Conservation (phyloP, 35 echinoderm and acorn worm genomes). For the Ophiothrix spiculata region DNA sequence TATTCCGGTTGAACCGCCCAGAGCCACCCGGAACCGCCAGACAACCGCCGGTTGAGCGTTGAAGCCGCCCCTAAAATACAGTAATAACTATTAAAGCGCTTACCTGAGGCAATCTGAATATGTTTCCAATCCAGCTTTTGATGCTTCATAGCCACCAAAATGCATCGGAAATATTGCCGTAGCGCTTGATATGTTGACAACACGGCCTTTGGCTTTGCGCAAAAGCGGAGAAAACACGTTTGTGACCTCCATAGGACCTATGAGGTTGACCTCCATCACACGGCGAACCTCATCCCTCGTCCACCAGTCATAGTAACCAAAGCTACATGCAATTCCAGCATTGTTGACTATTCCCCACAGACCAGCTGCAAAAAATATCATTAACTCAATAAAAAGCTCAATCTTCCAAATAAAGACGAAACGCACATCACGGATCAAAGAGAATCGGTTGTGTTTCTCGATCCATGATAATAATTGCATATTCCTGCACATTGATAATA, state of each 20-base stretch:
- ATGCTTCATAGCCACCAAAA: slow-evolving; percentile 37
- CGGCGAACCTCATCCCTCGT: slow-evolving; percentile 28
- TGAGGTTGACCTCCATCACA: slow-evolving; percentile 40
- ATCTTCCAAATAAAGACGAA: too few species aligned
- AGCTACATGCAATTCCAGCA: slow-evolving; percentile 41
- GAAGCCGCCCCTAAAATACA: too few species aligned
- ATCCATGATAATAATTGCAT: too few species aligned
- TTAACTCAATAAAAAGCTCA: too few species aligned
- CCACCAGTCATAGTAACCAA: slow-evolving; percentile 43
- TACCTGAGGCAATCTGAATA: slow-evolving; percentile 69
- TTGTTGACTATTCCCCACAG: slow-evolving; percentile 67
- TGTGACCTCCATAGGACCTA: slow-evolving; percentile 58
- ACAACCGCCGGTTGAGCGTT: too few species aligned
- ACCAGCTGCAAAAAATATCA: slow-evolving; percentile 30
- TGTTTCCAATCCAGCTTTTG: slow-evolving; percentile 49
- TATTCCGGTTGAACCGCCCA: too few species aligned
- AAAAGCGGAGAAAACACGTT: slow-evolving; percentile 47
- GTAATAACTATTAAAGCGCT: too few species aligned
- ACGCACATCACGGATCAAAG: too few species aligned
- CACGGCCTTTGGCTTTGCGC: slow-evolving; percentile 37
- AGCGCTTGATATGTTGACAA: slow-evolving; percentile 51
- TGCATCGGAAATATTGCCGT: slow-evolving; percentile 41
- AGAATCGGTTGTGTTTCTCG: too few species aligned
- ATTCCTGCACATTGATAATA: too few species aligned
- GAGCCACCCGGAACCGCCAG: too few species aligned